Conservation (phyloP, 1,140 invertebrate species). For the Xylocopa sonorina region DNA sequence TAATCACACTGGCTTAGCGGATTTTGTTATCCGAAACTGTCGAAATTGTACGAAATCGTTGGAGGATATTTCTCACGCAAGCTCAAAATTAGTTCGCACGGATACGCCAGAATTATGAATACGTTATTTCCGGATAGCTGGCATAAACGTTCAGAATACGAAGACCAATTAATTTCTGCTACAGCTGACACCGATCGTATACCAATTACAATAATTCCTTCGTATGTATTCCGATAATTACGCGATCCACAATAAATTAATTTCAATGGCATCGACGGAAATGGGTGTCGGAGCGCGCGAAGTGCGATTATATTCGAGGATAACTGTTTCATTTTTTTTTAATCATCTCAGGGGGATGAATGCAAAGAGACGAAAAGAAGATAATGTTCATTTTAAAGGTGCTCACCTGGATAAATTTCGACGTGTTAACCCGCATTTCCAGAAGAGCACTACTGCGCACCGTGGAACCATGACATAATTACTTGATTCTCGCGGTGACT, state of each 20-base stretch:
- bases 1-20: no score
- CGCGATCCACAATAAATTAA: no score
- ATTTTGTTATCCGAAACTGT: no score
- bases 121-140: neutral
- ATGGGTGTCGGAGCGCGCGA: no score
- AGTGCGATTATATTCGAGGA: no score
- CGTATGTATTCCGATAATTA: neutral
- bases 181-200: neutral
- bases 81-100: neutral
- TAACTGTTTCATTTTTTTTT: neutral
- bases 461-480: conserved; percentile 45
- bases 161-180: neutral
- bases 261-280: neutral
- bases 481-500: neutral
- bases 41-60: no score
- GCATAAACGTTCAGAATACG: neutral
- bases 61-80: neutral
- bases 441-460: neutral
- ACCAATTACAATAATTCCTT: neutral
- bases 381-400: neutral
- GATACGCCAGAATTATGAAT: neutral
- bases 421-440: conserved; percentile 17
- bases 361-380: neutral
- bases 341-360: neutral
- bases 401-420: neutral